phyloP scores from a whole-genome alignment of 2,888 invertebrate genomes.

The Acrocera orbiculus region DNA sequence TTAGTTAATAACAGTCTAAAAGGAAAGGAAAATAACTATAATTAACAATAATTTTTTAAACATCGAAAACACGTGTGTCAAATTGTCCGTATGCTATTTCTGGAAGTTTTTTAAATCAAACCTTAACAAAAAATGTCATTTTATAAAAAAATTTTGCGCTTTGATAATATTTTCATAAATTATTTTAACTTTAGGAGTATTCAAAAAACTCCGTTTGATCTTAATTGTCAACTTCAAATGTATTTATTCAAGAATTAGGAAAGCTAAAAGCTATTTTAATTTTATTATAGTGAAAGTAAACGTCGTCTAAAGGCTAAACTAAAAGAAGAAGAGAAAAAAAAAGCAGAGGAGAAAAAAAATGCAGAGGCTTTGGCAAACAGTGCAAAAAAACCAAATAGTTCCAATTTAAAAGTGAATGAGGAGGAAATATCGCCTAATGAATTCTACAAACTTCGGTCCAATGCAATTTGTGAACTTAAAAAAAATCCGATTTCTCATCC shows the following conservation, averaged over 20 bases:
- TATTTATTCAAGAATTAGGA: background rate
- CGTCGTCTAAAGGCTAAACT: conserved; percentile 80
- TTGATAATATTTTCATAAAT: background rate
- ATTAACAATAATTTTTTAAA: background rate
- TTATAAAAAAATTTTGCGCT: background rate
- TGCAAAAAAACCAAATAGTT: conserved; percentile 19
- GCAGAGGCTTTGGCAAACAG: conserved; percentile 21
- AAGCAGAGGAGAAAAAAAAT: conserved; percentile 56
- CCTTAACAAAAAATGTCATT: no score
- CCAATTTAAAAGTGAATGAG: conserved; percentile 37
- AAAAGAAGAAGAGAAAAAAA: conserved; percentile 85
- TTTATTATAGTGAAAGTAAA: conserved; percentile 69
- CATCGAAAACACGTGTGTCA: conserved; percentile 1
- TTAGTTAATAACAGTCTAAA: background rate
- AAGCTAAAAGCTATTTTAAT: conserved; percentile 6
- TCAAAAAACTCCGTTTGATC: conserved; percentile 3
- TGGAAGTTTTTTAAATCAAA: no score
- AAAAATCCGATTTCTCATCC: conserved; percentile 50
- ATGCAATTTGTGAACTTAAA: conserved; percentile 69
- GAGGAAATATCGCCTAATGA: conserved; percentile 90
- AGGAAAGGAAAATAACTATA: background rate
- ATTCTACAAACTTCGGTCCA: conserved; percentile 73
- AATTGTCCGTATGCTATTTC: background rate
- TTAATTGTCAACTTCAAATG: conserved; percentile 3
- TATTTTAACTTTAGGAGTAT: conserved; percentile 1